Evolutionary conservation across 2,888 invertebrate species (phyloP).

Genomic region (Mantis religiosa): DNA sequence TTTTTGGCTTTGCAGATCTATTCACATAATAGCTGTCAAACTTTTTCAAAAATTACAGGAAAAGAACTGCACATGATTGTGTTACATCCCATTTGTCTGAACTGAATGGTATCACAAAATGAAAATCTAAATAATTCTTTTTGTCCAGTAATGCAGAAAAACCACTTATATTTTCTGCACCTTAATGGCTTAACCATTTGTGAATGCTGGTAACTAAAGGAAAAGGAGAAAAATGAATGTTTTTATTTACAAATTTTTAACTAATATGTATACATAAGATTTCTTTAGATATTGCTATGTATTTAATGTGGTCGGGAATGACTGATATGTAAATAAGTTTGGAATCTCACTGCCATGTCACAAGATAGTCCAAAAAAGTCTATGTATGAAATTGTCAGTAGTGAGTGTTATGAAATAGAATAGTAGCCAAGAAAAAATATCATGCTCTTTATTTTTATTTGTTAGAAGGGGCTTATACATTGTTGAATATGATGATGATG

Average conservation of each 20-base stretch:
- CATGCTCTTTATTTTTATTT: not conserved
- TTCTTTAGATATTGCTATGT: too few relatives aligned
- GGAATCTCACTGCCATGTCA: not conserved
- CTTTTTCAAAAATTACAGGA: too few relatives aligned
- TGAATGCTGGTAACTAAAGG: not conserved
- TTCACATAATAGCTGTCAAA: too few relatives aligned
- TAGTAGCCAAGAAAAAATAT: not conserved
- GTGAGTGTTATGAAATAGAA: not conserved
- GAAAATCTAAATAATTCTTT: too few relatives aligned
- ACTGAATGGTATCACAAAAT: too few relatives aligned
- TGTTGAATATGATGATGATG: not conserved
- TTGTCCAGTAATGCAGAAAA: too few relatives aligned
- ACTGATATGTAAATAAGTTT: not conserved
- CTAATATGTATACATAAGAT: too few relatives aligned
- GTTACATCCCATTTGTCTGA: too few relatives aligned
- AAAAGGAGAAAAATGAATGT: not conserved
- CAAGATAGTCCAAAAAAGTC: not conserved
- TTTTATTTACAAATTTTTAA: not conserved
- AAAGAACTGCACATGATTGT: too few relatives aligned
- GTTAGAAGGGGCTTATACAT: not conserved
- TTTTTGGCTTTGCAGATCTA: too few relatives aligned
- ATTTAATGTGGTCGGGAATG: not conserved
- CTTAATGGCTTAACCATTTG: too few relatives aligned
- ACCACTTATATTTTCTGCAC: too few relatives aligned
- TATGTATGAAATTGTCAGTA: not conserved